Evolutionary conservation across 2,113 vertebrate species (phyloP).

Genomic region (Clarias macrocephalus): DNA sequence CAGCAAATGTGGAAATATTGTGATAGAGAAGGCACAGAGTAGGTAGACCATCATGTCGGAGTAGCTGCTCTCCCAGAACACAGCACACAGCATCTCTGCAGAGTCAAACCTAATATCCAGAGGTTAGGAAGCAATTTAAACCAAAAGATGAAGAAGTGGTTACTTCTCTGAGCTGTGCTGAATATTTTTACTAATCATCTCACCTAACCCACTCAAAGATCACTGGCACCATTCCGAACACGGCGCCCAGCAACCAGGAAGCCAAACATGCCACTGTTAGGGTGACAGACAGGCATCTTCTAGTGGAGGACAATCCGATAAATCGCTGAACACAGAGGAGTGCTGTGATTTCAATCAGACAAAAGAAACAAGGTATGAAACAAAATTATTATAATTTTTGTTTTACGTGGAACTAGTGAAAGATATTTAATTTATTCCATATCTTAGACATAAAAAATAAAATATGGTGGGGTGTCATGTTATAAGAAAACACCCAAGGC

Average conservation of each 20-base stretch:
- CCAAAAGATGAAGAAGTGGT: not conserved
- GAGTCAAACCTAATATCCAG: constrained; percentile 66
- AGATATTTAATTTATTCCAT: not conserved
- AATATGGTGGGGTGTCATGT: not conserved
- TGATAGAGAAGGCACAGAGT: constrained; percentile 66
- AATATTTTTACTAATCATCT: constrained; percentile 13
- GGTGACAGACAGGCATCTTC: constrained; percentile 46
- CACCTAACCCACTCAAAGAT: constrained; percentile 71
- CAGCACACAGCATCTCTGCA: constrained; percentile 74
- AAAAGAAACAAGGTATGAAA: constrained; percentile 3
- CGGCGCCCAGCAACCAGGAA: constrained; percentile 68
- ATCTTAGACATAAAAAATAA: not conserved
- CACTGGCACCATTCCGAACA: constrained; percentile 71
- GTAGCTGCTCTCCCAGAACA: constrained; percentile 74
- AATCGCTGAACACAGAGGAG: constrained; percentile 67
- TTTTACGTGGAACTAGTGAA: not conserved
- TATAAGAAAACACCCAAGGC: not conserved
- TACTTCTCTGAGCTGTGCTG: not conserved
- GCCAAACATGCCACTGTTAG: constrained; percentile 58
- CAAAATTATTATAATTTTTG: not conserved
- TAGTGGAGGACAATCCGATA: constrained; percentile 49
- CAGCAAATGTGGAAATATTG: constrained; percentile 65
- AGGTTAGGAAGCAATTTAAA: not conserved
- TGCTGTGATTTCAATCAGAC: constrained; percentile 53
- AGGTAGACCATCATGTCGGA: constrained; percentile 75